Evolutionary conservation across 2,888 invertebrate genomes (phyloP).

Genomic region (Acrobeloides nanus): DNA sequence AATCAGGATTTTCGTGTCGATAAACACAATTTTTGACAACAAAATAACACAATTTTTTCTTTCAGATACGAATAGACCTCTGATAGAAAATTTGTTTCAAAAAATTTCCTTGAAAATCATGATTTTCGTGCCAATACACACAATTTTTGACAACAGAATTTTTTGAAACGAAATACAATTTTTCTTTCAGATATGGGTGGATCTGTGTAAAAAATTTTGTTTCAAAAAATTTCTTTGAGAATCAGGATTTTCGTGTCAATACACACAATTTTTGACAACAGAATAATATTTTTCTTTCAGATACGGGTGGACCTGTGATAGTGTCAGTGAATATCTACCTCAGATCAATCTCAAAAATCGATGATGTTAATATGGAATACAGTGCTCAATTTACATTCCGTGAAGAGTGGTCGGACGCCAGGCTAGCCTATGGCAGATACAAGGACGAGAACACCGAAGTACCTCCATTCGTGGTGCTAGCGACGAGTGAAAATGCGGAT

Average conservation of each 20-base stretch:
- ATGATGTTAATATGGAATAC: constrained; percentile 66
- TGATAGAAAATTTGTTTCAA: too few species aligned
- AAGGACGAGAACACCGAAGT: constrained; percentile 46
- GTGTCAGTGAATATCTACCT: constrained; percentile 52
- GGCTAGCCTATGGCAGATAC: constrained; percentile 57
- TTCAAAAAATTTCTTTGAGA: too few species aligned
- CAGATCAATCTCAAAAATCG: constrained; percentile 50
- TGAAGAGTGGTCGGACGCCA: constrained; percentile 91
- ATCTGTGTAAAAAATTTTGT: too few species aligned
- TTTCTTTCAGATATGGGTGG: background rate
- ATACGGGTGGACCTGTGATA: constrained; percentile 60
- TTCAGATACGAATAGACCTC: background rate
- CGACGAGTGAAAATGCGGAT: constrained; percentile 48
- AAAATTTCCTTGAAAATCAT: too few species aligned
- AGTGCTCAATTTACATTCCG: constrained; percentile 77
- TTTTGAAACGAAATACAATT: background rate
- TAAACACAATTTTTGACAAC: constrained; percentile 7
- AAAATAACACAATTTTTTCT: background rate
- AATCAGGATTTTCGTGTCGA: too few species aligned
- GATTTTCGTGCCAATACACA: too few species aligned
- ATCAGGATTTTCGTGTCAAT: too few species aligned
- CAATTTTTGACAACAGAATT: constrained; percentile 3
- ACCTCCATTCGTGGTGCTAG: constrained; percentile 48
- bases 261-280: constrained; percentile 2
- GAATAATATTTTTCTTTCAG: constrained; percentile 14